These are phyloP conservation scores for Paramacrobiotus metropolitanus DNA, from an alignment of 1,140 invertebrate genomes.

Conservation along the genomic window DNA sequence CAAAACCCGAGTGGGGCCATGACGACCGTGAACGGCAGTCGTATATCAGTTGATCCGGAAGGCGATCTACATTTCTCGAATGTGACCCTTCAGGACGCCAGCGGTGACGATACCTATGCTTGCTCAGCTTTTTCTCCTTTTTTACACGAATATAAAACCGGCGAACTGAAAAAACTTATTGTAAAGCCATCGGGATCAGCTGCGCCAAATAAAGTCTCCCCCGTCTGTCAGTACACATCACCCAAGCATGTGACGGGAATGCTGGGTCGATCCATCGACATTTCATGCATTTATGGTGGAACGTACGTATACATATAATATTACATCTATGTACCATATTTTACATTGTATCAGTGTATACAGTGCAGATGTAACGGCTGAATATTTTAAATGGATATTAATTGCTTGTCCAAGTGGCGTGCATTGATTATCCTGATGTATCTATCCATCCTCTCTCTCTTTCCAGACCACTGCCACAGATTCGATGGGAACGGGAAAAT, in stretches of 20 bases:
- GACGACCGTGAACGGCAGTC: constrained; percentile 25
- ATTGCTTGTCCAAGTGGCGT: background rate
- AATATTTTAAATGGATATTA: too few relatives aligned
- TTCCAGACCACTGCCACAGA: constrained; percentile 27
- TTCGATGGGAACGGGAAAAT: constrained; percentile 54
- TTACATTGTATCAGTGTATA: too few relatives aligned
- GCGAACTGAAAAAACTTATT: constrained; percentile 44
- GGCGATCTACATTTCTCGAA: constrained; percentile 83
- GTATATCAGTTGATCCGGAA: constrained; percentile 78
- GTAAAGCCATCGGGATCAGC: constrained; percentile 38
- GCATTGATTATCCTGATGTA: constrained; percentile 9
- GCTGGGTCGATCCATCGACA: constrained; percentile 47
- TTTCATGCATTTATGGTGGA: constrained; percentile 73
- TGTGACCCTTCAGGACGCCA: constrained; percentile 56
- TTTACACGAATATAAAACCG: constrained; percentile 46
- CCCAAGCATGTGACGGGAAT: constrained; percentile 59
- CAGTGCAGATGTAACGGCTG: too few relatives aligned
- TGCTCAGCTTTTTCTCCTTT: constrained; percentile 66
- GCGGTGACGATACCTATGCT: constrained; percentile 48
- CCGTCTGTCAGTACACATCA: constrained; percentile 52
- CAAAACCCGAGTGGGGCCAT: constrained; percentile 25
- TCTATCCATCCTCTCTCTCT: constrained; percentile 17
- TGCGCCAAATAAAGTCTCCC: constrained; percentile 43
- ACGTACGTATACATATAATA: constrained; percentile 34
- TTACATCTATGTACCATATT: too few relatives aligned